A percentile compares a stretch with the other conserved stretches of the same genome.
Conservation (phyloP, 2,113 vertebrate species). For the Chloropsis hardwickii region DNA sequence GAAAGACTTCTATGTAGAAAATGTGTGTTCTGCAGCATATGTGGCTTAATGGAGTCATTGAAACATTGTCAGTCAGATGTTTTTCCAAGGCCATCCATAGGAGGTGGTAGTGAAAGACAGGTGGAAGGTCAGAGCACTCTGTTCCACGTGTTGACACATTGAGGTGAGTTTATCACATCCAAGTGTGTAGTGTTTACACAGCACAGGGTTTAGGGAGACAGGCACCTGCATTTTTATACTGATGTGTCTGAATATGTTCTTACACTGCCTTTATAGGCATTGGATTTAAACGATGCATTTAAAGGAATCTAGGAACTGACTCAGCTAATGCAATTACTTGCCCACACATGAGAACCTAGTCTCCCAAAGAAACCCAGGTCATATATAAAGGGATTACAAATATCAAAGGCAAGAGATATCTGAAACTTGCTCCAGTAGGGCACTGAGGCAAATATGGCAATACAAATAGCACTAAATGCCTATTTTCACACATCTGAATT, state of each 20-base stretch:
- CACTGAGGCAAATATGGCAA: background rate
- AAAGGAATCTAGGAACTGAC: background rate
- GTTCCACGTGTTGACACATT: background rate
- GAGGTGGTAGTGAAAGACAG: background rate
- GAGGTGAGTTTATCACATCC: background rate
- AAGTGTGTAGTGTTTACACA: background rate
- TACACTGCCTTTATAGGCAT: background rate
- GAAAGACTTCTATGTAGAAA: background rate
- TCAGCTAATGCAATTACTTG: background rate
- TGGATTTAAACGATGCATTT: background rate
- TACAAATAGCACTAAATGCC: background rate
- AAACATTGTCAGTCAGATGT: background rate
- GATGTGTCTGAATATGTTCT: background rate
- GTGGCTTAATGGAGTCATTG: background rate
- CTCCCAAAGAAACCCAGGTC: background rate
- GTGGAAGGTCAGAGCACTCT: background rate
- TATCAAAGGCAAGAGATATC: background rate
- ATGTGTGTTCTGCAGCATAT: too few relatives aligned
- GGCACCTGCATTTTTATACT: background rate
- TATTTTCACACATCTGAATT: background rate
- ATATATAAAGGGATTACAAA: background rate
- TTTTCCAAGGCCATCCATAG: background rate
- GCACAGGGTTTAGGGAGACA: background rate
- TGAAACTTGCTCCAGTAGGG: background rate
- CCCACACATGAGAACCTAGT: background rate